A percentile compares a stretch with the other conserved stretches of the same genome.
These are phyloP conservation scores for Holothuria scabra DNA, from an alignment of 53 echinoderm and acorn worm species.

Conservation along the genomic window DNA sequence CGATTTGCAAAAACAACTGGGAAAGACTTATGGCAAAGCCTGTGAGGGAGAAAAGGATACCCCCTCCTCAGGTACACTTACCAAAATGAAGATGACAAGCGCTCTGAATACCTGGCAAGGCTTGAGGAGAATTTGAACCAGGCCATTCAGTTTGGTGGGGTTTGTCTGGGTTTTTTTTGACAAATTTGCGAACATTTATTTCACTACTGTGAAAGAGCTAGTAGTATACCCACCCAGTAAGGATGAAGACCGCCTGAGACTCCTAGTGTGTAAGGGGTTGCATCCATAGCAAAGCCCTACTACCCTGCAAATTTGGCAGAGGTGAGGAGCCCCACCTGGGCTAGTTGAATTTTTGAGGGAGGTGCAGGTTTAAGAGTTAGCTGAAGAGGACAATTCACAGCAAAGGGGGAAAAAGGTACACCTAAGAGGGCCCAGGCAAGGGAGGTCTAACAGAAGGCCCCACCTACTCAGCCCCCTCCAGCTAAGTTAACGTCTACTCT, in stretches of 20 bases:
- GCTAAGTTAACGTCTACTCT: too few relatives aligned
- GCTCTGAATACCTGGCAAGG: slow-evolving; percentile 47
- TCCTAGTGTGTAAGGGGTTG: slow-evolving; percentile 42
- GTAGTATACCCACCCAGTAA: too few relatives aligned
- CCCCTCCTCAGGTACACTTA: slow-evolving; percentile 49
- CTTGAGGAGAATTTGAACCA: slow-evolving; percentile 50
- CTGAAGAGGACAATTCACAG: background rate
- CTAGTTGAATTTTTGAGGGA: background rate
- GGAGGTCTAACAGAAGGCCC: background rate
- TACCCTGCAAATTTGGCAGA: slow-evolving; percentile 7
- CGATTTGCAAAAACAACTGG: slow-evolving; percentile 37
- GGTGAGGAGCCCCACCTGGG: background rate
- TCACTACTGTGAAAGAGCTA: too few relatives aligned
- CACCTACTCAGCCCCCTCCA: too few relatives aligned
- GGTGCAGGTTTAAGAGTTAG: background rate
- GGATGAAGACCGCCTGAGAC: slow-evolving; percentile 42
- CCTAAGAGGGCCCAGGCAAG: background rate
- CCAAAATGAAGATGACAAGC: slow-evolving; percentile 24
- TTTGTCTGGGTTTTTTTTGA: too few relatives aligned
- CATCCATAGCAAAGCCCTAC: slow-evolving; percentile 32
- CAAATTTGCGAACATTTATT: too few relatives aligned
- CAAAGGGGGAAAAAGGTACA: background rate
- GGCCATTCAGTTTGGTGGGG: slow-evolving; percentile 56
- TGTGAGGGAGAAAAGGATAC: slow-evolving; percentile 57
- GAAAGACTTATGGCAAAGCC: slow-evolving; percentile 53